Evolutionary conservation across 2,888 invertebrate genomes (phyloP).

Genomic region (Platycheirus albimanus): DNA sequence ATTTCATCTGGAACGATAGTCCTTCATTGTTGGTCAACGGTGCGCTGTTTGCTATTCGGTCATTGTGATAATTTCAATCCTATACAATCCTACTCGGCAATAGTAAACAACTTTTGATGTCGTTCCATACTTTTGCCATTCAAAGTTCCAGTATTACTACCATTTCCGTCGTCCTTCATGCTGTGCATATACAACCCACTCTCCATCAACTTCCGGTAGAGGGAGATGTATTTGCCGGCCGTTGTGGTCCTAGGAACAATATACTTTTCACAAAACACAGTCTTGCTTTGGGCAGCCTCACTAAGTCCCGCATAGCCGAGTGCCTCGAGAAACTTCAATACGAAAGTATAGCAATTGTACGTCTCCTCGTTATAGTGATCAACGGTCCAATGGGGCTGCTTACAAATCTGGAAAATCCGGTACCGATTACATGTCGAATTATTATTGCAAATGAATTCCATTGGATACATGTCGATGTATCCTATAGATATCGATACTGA

Average conservation of each 20-base stretch:
- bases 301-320: conserved; percentile 89
- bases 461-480: background rate
- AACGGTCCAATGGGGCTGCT: conserved; percentile 85
- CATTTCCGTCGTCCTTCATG: conserved; percentile 74
- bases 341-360: conserved; percentile 94
- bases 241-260: conserved; percentile 92
- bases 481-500: conserved; percentile 22
- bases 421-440: conserved; percentile 60
- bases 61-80: too few relatives aligned
- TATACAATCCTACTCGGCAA: conserved; percentile 42
- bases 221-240: conserved; percentile 92
- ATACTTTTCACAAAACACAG: conserved; percentile 90
- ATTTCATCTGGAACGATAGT: conserved; percentile 47
- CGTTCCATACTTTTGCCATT: conserved; percentile 62
- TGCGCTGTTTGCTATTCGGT: too few relatives aligned
- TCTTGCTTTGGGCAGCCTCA: conserved; percentile 86
- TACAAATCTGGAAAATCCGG: conserved; percentile 77
- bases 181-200: conserved; percentile 84
- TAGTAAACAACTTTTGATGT: conserved; percentile 66
- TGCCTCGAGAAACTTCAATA: conserved; percentile 89
- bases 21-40: too few relatives aligned
- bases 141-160: conserved; percentile 47
- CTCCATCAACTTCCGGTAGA: conserved; percentile 88
- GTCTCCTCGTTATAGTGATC: conserved; percentile 89
- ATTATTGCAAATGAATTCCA: conserved; percentile 58